These are phyloP conservation scores for Ormyrus pomaceus DNA, from an alignment of 2,888 invertebrate species.

Conservation along the genomic window DNA sequence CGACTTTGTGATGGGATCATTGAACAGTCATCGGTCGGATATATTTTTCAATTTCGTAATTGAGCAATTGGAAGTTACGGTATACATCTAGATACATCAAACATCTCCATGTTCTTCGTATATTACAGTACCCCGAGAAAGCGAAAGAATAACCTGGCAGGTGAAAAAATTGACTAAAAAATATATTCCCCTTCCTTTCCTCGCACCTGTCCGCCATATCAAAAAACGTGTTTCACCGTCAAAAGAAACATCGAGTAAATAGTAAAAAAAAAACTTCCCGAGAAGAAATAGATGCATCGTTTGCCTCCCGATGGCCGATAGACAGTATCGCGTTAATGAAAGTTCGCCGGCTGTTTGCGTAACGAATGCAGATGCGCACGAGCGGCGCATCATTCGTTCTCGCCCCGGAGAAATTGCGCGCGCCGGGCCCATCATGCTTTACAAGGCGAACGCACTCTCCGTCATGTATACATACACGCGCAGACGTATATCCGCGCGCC, in stretches of 20 bases:
- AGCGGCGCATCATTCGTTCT: not conserved
- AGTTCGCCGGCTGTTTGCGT: slow-evolving; percentile 22
- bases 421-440: not conserved
- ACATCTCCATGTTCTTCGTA: slow-evolving; percentile 33
- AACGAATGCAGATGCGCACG: slow-evolving; percentile 33
- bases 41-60: slow-evolving; percentile 44
- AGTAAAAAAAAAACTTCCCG: too few species aligned
- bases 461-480: not conserved
- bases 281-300: too few species aligned
- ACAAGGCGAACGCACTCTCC: not conserved
- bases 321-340: not conserved
- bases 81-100: slow-evolving; percentile 12
- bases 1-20: slow-evolving; percentile 29
- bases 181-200: not conserved
- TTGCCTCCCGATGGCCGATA: too few species aligned
- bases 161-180: slow-evolving; percentile 5
- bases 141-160: not conserved
- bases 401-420: slow-evolving; percentile 2
- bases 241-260: too few species aligned
- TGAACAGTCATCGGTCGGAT: slow-evolving; percentile 12
- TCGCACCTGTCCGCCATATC: not conserved
- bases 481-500: not conserved
- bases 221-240: too few species aligned
- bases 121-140: slow-evolving; percentile 10
- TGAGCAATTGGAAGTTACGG: slow-evolving; percentile 24